These are phyloP conservation scores for Balaeniceps rex DNA, from an alignment of 2,113 vertebrate species.

Conservation along the genomic window DNA sequence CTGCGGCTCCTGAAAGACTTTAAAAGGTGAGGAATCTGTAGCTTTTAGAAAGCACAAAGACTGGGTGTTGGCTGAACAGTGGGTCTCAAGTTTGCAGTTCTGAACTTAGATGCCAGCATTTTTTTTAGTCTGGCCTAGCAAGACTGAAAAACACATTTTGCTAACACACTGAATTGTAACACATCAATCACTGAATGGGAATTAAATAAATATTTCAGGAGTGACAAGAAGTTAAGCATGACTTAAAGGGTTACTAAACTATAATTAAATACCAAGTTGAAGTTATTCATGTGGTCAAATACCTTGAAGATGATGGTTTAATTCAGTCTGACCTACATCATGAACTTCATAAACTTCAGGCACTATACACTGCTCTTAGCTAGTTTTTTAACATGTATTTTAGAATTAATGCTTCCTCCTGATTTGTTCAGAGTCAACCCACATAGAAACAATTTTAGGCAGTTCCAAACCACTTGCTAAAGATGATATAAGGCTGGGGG, in stretches of 20 bases:
- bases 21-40: neutral
- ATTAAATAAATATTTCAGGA: neutral
- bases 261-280: neutral
- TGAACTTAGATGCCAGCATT: neutral
- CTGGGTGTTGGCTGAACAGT: neutral
- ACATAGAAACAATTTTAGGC: neutral
- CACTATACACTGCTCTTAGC: neutral
- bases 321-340: neutral
- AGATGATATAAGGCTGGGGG: neutral
- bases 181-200: neutral
- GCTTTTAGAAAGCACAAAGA: neutral
- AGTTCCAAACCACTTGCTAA: neutral
- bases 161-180: neutral
- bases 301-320: neutral
- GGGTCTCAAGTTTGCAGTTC: neutral
- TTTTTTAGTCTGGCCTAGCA: neutral
- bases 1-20: neutral
- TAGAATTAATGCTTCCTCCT: neutral
- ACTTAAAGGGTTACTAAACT: neutral
- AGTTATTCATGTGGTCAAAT: neutral
- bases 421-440: neutral
- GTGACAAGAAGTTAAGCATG: neutral
- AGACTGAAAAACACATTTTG: neutral
- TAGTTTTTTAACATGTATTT: neutral
- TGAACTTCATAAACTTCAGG: neutral